These are phyloP conservation scores for Nephrotoma guestfalica DNA, from an alignment of 2,888 invertebrate genomes.

Conservation along the genomic window DNA sequence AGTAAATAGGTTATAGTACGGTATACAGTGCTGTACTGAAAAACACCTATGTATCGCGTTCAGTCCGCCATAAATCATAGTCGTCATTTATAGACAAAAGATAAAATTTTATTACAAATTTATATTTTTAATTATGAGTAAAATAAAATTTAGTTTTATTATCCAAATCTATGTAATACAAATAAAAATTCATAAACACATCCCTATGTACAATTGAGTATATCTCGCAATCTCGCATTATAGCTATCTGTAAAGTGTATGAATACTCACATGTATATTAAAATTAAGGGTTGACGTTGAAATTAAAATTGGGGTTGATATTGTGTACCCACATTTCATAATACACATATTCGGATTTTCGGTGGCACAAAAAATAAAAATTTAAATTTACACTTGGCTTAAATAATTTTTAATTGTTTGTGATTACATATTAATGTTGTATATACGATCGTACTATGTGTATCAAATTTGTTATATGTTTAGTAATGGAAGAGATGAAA, in stretches of 20 bases:
- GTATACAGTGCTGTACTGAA: not conserved
- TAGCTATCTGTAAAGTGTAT: not conserved
- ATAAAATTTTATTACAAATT: not conserved
- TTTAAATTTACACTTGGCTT: not conserved
- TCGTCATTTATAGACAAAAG: not conserved
- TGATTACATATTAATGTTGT: not conserved
- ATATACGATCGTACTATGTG: not conserved
- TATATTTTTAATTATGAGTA: not conserved
- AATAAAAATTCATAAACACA: not conserved
- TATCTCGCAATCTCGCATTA: no score
- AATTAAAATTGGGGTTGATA: not conserved
- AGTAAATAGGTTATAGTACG: not conserved
- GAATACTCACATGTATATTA: not conserved
- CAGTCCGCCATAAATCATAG: no score
- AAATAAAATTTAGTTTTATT: not conserved
- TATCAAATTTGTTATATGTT: not conserved
- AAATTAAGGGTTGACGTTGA: not conserved
- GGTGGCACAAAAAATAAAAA: not conserved
- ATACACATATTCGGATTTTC: not conserved
- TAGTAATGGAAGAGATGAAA: not conserved
- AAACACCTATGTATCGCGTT: no score
- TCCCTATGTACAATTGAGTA: not conserved
- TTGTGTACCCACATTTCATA: not conserved
- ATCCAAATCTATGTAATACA: not conserved
- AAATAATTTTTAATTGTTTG: not conserved